Conservation (phyloP, 2,113 vertebrate species). For the Sciurus niger region DNA sequence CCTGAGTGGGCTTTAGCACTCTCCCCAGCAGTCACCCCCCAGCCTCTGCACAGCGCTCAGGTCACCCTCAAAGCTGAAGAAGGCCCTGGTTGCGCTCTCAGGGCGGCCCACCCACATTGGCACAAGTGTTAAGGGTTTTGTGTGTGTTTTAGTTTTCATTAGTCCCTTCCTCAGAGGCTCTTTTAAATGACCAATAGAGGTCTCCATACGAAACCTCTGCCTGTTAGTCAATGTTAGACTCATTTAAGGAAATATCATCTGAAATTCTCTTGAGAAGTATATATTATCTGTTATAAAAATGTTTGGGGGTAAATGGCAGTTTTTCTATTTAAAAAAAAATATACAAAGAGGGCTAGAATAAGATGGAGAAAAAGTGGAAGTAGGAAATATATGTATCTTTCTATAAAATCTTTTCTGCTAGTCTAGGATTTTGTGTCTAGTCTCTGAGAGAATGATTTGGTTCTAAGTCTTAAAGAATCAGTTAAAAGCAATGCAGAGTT, state of each 20-base stretch:
- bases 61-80: neutral
- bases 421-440: neutral
- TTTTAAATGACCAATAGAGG: neutral
- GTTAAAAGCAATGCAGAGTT: neutral
- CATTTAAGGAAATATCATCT: neutral
- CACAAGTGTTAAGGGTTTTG: neutral
- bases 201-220: neutral
- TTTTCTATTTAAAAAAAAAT: slow-evolving; percentile 34
- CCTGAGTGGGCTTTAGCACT: neutral
- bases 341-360: neutral
- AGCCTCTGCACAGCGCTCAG: neutral
- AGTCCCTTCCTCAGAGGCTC: neutral
- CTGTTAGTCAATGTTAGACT: neutral
- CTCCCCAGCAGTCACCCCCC: neutral
- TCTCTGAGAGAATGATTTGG: neutral
- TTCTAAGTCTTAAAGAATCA: slow-evolving; percentile 16
- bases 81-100: neutral
- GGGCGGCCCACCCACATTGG: neutral
- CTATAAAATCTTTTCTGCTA: neutral
- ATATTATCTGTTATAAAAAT: neutral
- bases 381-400: neutral
- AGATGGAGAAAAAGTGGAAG: neutral
- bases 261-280: neutral
- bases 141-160: neutral
- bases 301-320: neutral